Percentiles rank a stretch among this genome's conserved stretches.
These are phyloP conservation scores for Napeogenes inachia DNA, from an alignment of 2,888 invertebrate genomes.

Conservation along the genomic window DNA sequence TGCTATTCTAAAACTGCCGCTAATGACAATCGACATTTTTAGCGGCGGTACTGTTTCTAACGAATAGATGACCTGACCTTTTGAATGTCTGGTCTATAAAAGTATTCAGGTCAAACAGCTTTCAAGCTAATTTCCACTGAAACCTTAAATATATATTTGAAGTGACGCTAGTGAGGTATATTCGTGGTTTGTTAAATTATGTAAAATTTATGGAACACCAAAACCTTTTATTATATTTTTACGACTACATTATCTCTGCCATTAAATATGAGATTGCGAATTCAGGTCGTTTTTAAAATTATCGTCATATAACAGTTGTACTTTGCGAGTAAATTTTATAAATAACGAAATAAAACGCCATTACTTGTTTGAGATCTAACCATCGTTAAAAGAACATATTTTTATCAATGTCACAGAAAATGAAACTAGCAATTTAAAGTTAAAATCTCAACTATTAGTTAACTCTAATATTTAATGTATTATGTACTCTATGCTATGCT, in stretches of 20 bases:
- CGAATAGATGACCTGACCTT: constrained; percentile 29
- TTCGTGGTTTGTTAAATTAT: not conserved
- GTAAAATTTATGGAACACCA: not conserved
- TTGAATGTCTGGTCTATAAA: constrained; percentile 29
- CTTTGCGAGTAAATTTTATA: too few species aligned
- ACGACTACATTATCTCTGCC: not conserved
- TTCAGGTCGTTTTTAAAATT: too few species aligned
- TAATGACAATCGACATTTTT: not conserved
- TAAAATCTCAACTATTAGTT: constrained; percentile 1
- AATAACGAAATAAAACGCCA: too few species aligned
- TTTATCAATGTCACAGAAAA: constrained; percentile 1
- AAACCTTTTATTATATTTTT: not conserved
- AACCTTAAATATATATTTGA: not conserved
- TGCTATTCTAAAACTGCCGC: not conserved
- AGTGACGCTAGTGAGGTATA: not conserved
- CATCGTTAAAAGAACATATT: not conserved
- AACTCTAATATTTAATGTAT: not conserved
- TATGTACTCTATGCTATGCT: not conserved
- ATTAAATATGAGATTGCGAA: not conserved
- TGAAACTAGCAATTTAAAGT: not conserved
- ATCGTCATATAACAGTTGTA: too few species aligned
- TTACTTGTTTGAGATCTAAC: too few species aligned
- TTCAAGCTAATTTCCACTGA: constrained; percentile 25
- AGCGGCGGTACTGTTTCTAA: constrained; percentile 8
- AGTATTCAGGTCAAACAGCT: constrained; percentile 32